Evolutionary conservation across 2,888 invertebrate species (phyloP).

Genomic region (Lycocerus yunnanus): DNA sequence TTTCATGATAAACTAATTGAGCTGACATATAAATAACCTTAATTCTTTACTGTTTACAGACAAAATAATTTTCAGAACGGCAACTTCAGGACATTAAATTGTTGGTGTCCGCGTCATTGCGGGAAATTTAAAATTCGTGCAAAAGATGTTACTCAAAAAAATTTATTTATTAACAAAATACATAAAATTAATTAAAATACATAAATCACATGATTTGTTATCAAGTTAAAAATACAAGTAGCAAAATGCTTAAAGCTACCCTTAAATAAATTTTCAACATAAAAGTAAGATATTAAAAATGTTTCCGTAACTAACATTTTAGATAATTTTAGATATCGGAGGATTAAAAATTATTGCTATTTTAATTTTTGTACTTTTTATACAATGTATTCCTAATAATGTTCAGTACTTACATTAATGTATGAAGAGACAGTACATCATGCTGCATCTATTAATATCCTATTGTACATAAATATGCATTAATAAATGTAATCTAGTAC

Average conservation of each 20-base stretch:
- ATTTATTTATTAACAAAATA: not conserved
- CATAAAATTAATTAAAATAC: not conserved
- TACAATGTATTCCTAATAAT: not conserved
- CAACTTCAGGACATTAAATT: slow-evolving; percentile 5
- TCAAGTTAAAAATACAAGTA: not conserved
- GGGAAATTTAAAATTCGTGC: slow-evolving; percentile 12
- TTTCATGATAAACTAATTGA: slow-evolving; percentile 37
- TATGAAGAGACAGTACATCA: not conserved
- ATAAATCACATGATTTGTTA: not conserved
- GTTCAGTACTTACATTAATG: not conserved
- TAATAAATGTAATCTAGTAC: not conserved
- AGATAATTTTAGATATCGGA: not conserved
- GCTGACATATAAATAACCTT: slow-evolving; percentile 40
- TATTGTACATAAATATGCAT: not conserved
- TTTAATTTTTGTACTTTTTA: not conserved
- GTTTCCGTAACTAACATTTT: not conserved
- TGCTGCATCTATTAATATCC: not conserved
- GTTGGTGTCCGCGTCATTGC: not conserved
- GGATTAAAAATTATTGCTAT: not conserved
- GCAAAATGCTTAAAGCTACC: not conserved
- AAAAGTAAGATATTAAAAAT: not conserved
- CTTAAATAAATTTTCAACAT: too few species aligned
- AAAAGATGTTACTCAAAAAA: not conserved
- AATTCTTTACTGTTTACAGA: slow-evolving; percentile 34
- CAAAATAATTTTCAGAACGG: slow-evolving; percentile 20